Percentiles rank a stretch among this genome's conserved stretches.
Conservation (phyloP, 2,113 vertebrate genomes). For the Archocentrus centrarchus region DNA sequence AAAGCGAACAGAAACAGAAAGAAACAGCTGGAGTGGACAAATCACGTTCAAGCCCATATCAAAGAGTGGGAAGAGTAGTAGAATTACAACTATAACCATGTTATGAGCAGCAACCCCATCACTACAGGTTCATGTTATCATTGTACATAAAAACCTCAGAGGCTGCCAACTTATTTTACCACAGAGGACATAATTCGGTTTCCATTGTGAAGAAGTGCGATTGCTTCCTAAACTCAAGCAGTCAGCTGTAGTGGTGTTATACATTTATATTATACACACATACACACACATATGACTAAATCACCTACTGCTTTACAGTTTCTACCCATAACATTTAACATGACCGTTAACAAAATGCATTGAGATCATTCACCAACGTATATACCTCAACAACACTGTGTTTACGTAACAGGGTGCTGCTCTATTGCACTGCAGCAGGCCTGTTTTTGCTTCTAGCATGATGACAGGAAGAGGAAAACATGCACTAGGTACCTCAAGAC, state of each 20-base stretch:
- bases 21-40: neutral
- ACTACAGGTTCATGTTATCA: neutral
- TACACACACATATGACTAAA: neutral
- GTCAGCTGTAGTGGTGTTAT: neutral
- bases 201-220: neutral
- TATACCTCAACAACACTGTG: neutral
- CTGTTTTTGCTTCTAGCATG: slow-evolving; percentile 19
- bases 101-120: neutral
- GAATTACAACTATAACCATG: neutral
- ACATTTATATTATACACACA: neutral
- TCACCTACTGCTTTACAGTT: neutral
- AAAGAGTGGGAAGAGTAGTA: neutral
- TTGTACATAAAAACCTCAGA: neutral
- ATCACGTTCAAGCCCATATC: neutral
- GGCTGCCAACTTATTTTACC: neutral
- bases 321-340: neutral
- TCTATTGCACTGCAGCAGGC: slow-evolving; percentile 6
- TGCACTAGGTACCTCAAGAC: slow-evolving; percentile 13
- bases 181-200: slow-evolving; percentile 22
- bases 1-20: neutral
- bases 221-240: neutral
- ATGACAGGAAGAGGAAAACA: slow-evolving; percentile 40
- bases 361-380: neutral
- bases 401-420: neutral
- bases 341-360: neutral